Evolutionary conservation across 2,113 vertebrate species (phyloP).

Genomic region (Dissostichus mawsoni): DNA sequence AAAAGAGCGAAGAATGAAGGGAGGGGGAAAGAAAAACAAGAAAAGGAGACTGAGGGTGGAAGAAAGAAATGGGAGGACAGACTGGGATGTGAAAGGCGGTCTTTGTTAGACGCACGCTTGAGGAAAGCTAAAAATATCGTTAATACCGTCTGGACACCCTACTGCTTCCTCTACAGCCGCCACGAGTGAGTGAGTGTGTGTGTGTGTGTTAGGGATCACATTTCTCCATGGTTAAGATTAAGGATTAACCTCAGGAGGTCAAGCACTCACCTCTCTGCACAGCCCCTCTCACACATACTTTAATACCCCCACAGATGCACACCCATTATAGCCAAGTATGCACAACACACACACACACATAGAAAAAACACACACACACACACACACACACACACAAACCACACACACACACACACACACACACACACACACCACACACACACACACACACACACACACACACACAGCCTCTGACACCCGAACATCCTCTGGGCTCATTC

Average conservation of each 20-base stretch:
- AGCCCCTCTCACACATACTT: slow-evolving; percentile 31
- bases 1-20: slow-evolving; percentile 17
- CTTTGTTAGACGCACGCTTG: slow-evolving; percentile 70
- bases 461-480: slow-evolving; percentile 10
- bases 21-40: slow-evolving; percentile 62
- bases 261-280: slow-evolving; percentile 46
- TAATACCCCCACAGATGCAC: slow-evolving; percentile 34
- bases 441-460: not conserved
- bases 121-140: slow-evolving; percentile 66
- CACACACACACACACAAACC: not conserved
- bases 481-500: slow-evolving; percentile 49
- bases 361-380: not conserved
- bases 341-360: slow-evolving; percentile 12
- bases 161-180: slow-evolving; percentile 37
- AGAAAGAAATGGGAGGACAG: slow-evolving; percentile 50
- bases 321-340: slow-evolving; percentile 1
- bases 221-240: slow-evolving; percentile 59
- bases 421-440: slow-evolving; percentile 15
- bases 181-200: slow-evolving; percentile 9
- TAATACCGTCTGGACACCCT: slow-evolving; percentile 52
- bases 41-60: slow-evolving; percentile 28
- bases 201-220: slow-evolving; percentile 32
- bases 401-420: slow-evolving; percentile 16
- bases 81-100: slow-evolving; percentile 69
- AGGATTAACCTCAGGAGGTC: slow-evolving; percentile 69